Percentiles rank a stretch among this genome's conserved stretches.
These are phyloP conservation scores for Apodemia zela DNA, from an alignment of 2,888 invertebrate species.

Conservation along the genomic window DNA sequence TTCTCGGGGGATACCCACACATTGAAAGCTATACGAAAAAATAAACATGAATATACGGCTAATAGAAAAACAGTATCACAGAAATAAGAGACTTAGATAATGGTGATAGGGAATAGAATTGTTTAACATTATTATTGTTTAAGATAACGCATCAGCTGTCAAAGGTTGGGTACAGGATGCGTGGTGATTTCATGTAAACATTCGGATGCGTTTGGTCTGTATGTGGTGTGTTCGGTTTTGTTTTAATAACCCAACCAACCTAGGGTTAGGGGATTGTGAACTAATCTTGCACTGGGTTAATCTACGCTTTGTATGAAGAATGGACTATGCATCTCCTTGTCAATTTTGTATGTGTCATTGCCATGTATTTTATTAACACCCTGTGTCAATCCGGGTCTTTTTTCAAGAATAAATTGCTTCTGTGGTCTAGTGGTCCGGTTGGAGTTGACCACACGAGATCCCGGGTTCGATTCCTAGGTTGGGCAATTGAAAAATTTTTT, in stretches of 20 bases:
- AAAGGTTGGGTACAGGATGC: slow-evolving; percentile 42
- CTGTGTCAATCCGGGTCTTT: no score
- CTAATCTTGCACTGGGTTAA: not conserved
- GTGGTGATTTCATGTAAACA: slow-evolving; percentile 42
- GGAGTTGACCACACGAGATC: no score
- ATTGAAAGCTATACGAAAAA: slow-evolving; percentile 40
- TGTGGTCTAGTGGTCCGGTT: no score
- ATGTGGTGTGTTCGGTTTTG: slow-evolving; percentile 9
- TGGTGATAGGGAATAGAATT: slow-evolving; percentile 21
- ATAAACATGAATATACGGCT: slow-evolving; percentile 46
- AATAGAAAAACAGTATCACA: slow-evolving; percentile 36
- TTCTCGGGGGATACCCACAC: slow-evolving; percentile 37
- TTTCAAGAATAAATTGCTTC: no score
- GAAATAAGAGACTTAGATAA: slow-evolving; percentile 28
- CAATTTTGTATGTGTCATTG: no score
- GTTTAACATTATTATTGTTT: slow-evolving; percentile 29
- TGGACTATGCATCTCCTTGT: no score
- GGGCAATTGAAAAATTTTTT: no score
- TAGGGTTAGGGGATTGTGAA: not conserved
- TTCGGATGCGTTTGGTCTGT: slow-evolving; percentile 28
- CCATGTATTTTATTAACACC: no score
- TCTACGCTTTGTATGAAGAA: not conserved
- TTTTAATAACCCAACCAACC: slow-evolving; percentile 8
- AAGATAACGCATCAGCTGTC: slow-evolving; percentile 50
- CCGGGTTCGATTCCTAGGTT: no score